Evolutionary conservation across 2,888 invertebrate genomes (phyloP).

Genomic region (Sminthurides aquaticus): DNA sequence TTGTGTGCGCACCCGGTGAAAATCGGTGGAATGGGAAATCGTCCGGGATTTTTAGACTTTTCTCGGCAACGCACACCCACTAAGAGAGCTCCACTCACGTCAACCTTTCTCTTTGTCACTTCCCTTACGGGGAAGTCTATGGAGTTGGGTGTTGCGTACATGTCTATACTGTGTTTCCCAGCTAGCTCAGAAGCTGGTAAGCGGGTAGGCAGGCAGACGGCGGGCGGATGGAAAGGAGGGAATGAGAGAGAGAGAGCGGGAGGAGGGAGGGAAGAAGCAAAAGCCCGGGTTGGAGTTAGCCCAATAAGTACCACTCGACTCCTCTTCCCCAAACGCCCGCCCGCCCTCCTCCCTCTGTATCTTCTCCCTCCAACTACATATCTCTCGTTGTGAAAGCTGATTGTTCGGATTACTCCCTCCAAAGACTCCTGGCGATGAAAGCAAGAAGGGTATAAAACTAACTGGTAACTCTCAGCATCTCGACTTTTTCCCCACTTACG

Average conservation of each 20-base stretch:
- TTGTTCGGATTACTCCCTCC: not conserved
- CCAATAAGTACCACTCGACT: not conserved
- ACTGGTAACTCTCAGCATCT: conserved; percentile 24
- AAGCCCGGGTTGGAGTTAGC: not conserved
- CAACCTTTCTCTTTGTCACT: conserved; percentile 10
- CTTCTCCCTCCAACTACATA: not conserved
- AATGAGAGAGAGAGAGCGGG: too few species aligned
- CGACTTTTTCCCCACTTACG: conserved; percentile 18
- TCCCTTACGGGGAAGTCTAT: conserved; percentile 1
- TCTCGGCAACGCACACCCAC: conserved; percentile 33
- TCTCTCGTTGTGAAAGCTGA: not conserved
- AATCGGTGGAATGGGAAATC: conserved; percentile 42
- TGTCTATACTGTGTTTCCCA: too few species aligned
- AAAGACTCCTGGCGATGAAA: not conserved
- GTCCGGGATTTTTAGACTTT: conserved; percentile 31
- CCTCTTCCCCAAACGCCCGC: not conserved
- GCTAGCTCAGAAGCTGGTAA: too few species aligned
- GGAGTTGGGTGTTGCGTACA: too few species aligned
- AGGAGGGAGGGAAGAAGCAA: not conserved
- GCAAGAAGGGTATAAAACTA: conserved; percentile 8
- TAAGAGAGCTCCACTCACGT: conserved; percentile 20
- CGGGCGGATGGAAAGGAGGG: too few species aligned
- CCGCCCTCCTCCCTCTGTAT: not conserved
- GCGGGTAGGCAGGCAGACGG: too few species aligned
- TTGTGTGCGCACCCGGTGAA: conserved; percentile 41